Evolutionary conservation across 1,140 invertebrate genomes (phyloP).

Genomic region (Cydia fagiglandana): DNA sequence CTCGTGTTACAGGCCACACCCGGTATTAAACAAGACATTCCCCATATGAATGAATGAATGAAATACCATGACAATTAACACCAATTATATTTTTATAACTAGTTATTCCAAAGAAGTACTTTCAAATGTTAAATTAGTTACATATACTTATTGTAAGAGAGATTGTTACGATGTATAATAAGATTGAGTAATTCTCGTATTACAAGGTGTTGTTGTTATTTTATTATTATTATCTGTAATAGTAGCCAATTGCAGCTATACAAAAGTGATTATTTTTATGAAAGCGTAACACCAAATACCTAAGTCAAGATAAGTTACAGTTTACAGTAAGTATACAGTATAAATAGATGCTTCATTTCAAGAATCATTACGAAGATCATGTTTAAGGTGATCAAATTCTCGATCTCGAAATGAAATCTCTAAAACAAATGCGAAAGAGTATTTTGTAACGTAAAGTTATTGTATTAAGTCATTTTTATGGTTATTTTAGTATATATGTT

Average conservation of each 20-base stretch:
- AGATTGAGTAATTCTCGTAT: slow-evolving; percentile 1
- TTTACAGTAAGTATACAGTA: not conserved
- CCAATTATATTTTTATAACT: slow-evolving; percentile 6
- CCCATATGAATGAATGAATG: not conserved
- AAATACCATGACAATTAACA: not conserved
- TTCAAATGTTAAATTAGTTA: not conserved
- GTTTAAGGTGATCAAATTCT: not conserved
- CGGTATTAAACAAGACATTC: too few relatives aligned
- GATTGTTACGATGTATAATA: slow-evolving; percentile 15
- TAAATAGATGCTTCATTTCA: not conserved
- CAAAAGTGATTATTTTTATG: not conserved
- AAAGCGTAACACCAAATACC: not conserved
- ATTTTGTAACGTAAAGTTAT: not conserved
- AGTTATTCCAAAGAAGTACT: slow-evolving; percentile 17
- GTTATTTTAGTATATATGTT: not conserved
- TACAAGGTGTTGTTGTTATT: not conserved
- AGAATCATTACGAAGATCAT: not conserved
- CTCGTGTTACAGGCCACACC: too few relatives aligned
- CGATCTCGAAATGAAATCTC: not conserved
- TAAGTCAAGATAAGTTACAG: not conserved
- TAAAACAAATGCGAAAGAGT: slow-evolving; percentile 2
- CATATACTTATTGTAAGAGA: not conserved
- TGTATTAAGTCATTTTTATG: not conserved
- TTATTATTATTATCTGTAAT: not conserved
- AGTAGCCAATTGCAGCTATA: not conserved